phyloP scores from a whole-genome alignment of 2,797 vertebrate species.

The Pseudochromis fuscus region DNA sequence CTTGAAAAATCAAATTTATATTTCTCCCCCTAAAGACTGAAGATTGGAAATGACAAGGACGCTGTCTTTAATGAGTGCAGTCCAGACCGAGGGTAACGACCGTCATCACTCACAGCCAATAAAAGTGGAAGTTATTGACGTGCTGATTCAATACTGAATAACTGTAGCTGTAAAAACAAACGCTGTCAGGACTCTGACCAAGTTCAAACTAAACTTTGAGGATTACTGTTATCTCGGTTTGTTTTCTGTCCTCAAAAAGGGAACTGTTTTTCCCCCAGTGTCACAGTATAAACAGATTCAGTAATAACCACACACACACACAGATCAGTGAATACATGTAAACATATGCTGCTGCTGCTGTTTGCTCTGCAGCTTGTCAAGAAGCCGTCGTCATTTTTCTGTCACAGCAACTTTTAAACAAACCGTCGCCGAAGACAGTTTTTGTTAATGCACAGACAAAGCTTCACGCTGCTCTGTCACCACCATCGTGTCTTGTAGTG shows the following conservation, averaged over 20 bases:
- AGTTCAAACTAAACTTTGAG: background rate
- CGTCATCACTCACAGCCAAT: conserved; percentile 23
- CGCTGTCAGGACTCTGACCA: background rate
- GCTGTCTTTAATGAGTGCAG: conserved; percentile 15
- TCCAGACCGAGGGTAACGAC: background rate
- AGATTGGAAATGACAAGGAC: conserved; percentile 38
- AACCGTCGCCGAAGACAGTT: no score
- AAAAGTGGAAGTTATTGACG: conserved; percentile 30
- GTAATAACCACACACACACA: background rate
- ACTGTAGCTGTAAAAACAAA: conserved; percentile 5
- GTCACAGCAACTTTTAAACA: background rate
- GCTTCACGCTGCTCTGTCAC: background rate
- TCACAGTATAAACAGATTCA: no score
- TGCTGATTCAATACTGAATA: conserved; percentile 19
- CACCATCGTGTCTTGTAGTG: background rate
- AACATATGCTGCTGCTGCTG: background rate
- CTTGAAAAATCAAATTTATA: no score
- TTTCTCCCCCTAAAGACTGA: no score
- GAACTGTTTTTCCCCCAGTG: no score
- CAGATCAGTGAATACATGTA: background rate
- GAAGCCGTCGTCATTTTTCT: background rate
- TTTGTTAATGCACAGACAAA: no score
- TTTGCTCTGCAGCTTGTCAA: background rate
- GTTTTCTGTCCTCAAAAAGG: no score
- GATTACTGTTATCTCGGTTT: background rate